Base-by-base conservation (phyloP, 2,113 vertebrate species). In the Pholis gunnellus region DNA sequence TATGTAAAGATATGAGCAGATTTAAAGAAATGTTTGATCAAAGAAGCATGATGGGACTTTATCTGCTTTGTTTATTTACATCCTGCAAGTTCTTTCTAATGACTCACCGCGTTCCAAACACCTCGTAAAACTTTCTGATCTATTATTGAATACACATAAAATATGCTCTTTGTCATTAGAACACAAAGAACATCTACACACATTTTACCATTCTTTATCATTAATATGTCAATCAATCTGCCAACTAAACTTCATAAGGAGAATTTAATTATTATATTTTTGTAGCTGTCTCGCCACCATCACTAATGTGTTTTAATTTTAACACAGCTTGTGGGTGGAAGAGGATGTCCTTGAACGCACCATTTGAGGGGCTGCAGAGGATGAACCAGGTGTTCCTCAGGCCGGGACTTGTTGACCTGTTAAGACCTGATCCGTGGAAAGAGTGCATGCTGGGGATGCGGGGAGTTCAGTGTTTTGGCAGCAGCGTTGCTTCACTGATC, bases 381-480 rank as follows among this genome's bases (percentile, higher is more conserved):
- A 18, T 18, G 15, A 50, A 50, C 66, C 66, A 50, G 56, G 6
- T 38, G 54, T 61, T 46, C 68, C 38, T 34, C 34, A 34, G 34
- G 34, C 34, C 34, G 34, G 34, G 34, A 34, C 34, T 34, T 34
- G 34, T 34, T 44, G 46, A 61, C 29, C 7, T 11, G 69, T 44
- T 34, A 34, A 22, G 71, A 50, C 68, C 42, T 29, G 63, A 79
- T 77, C 17, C 40, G 56, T 4, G 44, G 31, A 63, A 64, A 48
- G 2, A 44, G 44, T 46, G 44, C 44, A 46, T 46, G 44, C 44
- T 46, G 44, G 44, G 44, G 4, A 46, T 46, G 44, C 44, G 4
- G 44, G 13, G 4, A 46, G 44, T 46, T 67, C 13, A 57, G 9
- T 72, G 18, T 81, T 68, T 69, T 79, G 61, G 77, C 67, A 31